These are phyloP conservation scores for Sebastiscus albofasciatus DNA, from an alignment of 2,797 vertebrate species.

Conservation along the genomic window DNA sequence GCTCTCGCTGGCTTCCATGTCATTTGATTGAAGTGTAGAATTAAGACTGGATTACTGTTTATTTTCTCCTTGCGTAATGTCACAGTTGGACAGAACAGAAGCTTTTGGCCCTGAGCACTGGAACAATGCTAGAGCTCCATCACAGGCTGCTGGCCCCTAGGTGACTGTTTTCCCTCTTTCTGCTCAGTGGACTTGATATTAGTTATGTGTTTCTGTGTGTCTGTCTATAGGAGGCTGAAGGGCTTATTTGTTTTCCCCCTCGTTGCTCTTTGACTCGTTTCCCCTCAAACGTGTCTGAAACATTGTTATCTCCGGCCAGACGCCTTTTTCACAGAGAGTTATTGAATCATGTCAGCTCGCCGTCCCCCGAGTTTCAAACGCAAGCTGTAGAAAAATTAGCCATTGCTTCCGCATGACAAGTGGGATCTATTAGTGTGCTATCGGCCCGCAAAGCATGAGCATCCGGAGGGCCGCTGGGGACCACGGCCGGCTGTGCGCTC, in stretches of 20 bases:
- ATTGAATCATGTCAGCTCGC: constrained; percentile 79
- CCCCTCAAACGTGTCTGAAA: constrained; percentile 73
- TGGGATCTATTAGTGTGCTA: constrained; percentile 84
- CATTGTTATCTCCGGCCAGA: constrained; percentile 77
- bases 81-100: constrained; percentile 63
- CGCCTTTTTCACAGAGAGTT: constrained; percentile 74
- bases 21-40: constrained; percentile 64
- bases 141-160: constrained; percentile 58
- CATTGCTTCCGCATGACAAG: constrained; percentile 84
- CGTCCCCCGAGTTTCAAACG: constrained; percentile 79
- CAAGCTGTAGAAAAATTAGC: constrained; percentile 83
- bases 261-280: constrained; percentile 78
- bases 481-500: constrained; percentile 66
- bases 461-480: constrained; percentile 70
- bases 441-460: constrained; percentile 76
- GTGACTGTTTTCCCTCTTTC: constrained; percentile 63
- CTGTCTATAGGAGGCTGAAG: constrained; percentile 67
- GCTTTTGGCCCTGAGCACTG: constrained; percentile 54
- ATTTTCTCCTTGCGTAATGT: constrained; percentile 60
- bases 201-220: constrained; percentile 61
- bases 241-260: constrained; percentile 79
- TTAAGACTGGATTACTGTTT: constrained; percentile 60
- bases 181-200: constrained; percentile 70
- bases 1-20: constrained; percentile 46
- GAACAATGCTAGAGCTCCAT: constrained; percentile 53